Evolutionary conservation across 2,113 vertebrate genomes (phyloP), one percentile per base, ranked within the genome.

Genomic region (Rhegmatorhina hoffmannsi): DNA sequence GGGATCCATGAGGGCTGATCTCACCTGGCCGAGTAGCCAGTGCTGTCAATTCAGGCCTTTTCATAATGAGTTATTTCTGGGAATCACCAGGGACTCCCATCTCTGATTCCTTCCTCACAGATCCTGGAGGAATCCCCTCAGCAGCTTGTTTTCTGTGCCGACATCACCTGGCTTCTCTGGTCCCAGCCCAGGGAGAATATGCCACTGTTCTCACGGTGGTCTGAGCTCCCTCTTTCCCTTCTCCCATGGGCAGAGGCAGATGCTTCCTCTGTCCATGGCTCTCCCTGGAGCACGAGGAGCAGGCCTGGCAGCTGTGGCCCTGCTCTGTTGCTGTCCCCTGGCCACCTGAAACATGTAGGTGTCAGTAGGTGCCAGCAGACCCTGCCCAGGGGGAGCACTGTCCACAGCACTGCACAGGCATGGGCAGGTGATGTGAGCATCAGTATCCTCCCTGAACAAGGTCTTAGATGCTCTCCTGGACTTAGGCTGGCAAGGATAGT

Each of bases 351-450:
- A 59, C 53, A 15, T 0, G 0, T 20, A 36, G 29, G 29, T 59
- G 52, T 11, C 44, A 8, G 56, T 40, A 40, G 60, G 36, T 28
- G 64, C 25, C 90, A 82, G 64, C 29, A 92, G 68, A 59, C 9
- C 36, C 84, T 75, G 69, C 38, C 46, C 1, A 1, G 36, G 23
- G 28, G 20, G 1, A 33, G 1, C 1, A 2, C 1, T 1, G n/a
- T 2, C 43, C 77, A 4, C 26, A 53, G 40, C 0, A 1, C 34
- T 25, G 36, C 47, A 49, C 40, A 36, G 63, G 12, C 6, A 2
- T 13, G 31, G 24, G 55, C 25, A 67, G 66, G 11, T 50, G 69
- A 49, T 8, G 5, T 28, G 56, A 38, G 16, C 58, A 58, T 17
- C 69, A 46, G 18, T 36, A 25, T 20, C 20, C 25, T 31, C 31